Evolutionary conservation across 2,797 vertebrate species (phyloP).

Genomic region (Gymnothorax javanicus): DNA sequence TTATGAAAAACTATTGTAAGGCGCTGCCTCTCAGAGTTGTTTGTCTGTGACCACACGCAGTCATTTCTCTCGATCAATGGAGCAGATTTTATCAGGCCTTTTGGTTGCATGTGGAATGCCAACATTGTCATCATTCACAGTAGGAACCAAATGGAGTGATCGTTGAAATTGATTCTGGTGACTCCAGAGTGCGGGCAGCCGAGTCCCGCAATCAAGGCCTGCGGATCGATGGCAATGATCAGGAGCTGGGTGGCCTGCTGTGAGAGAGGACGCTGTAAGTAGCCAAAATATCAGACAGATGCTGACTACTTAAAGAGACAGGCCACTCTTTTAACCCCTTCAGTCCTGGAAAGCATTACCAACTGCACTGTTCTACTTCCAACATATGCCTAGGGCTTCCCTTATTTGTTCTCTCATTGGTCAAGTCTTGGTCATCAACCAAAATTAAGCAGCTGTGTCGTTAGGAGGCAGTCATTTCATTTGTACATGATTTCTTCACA

Average conservation of each 20-base stretch:
- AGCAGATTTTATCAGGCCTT: constrained; percentile 73
- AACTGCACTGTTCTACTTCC: background rate
- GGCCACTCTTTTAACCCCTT: background rate
- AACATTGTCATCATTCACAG: constrained; percentile 80
- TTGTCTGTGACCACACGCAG: constrained; percentile 51
- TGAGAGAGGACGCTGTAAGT: constrained; percentile 44
- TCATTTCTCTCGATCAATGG: constrained; percentile 65
- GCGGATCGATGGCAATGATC: constrained; percentile 74
- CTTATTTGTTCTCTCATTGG: background rate
- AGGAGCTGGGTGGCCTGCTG: constrained; percentile 62
- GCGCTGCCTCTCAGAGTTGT: constrained; percentile 43
- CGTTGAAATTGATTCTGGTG: constrained; percentile 71
- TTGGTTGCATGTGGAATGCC: constrained; percentile 74
- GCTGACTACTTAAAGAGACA: constrained; percentile 46
- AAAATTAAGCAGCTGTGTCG: background rate
- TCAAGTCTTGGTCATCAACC: background rate
- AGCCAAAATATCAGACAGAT: constrained; percentile 69
- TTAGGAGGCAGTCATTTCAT: background rate
- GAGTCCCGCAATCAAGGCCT: constrained; percentile 69
- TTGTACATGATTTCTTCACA: background rate
- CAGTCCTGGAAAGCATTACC: background rate
- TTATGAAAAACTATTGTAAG: constrained; percentile 30
- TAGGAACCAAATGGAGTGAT: constrained; percentile 74
- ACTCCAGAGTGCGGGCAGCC: constrained; percentile 60
- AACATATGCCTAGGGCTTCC: background rate